Evolutionary conservation across 2,113 vertebrate genomes (phyloP), one percentile per base, ranked within the genome.

Genomic region (Mus spicilegus): DNA sequence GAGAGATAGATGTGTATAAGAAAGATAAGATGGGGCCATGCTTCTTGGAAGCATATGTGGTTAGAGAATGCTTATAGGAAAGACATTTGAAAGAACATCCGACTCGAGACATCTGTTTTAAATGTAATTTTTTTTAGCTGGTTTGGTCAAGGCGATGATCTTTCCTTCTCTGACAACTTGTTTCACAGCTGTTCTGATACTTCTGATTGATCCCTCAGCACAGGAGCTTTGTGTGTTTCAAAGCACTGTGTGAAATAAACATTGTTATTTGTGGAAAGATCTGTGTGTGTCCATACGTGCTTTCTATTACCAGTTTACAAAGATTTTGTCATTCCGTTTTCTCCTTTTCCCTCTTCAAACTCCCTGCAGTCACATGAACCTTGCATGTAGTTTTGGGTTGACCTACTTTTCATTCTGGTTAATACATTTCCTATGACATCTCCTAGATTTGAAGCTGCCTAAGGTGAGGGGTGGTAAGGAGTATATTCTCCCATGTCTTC

Each of bases 371-470:
- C 63, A 56, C 0, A 7, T 73, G 76, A 51, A 69, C 1, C 24
- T n/a, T 65, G 20, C 22, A 61, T 67, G 2, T 33, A 78, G 51
- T 70, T 84, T 42, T 49, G 20, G 16, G 73, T 61, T 77, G 19
- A 10, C 87, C 12, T 76, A 49, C 28, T 87, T 30, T 17, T 90
- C 36, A 42, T 67, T 85, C 61, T 12, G 65, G 67, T 67, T 81
- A 95, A 73, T 28, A 73, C 87, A 85, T 82, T 85, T 94, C n/a
- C 67, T 56, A 19, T 70, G 81, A 77, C 46, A 86, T 91, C 10
- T 46, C 51, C 8, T 90, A 89, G 67, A 86, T 5, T 73, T 91
- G 51, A n/a, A 73, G 91, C 67, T 94, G 95, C 81, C 70, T 95
- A 73, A 96, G 54, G 24, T 85, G 87, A 80, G 30, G n/a, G 65